Evolutionary conservation across 1,140 invertebrate species (phyloP), one percentile per base, ranked within the genome.

Genomic region (Drosophila leontia): DNA sequence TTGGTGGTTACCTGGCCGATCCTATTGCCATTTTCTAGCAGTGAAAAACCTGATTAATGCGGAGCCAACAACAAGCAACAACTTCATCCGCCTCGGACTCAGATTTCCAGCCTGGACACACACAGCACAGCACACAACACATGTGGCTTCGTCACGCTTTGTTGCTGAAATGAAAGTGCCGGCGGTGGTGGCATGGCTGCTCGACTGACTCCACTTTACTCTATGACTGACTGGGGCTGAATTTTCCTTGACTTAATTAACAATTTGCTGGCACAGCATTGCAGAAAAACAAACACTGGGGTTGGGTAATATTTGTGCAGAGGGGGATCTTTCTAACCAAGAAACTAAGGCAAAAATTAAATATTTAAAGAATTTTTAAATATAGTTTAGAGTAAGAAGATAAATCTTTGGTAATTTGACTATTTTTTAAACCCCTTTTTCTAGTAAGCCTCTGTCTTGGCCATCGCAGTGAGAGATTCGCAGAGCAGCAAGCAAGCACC

Each of bases 141-240:
- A 81, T 81, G 78, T 81, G 78, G 55, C 71, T 74, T 69, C 79
- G 80, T 84, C 77, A 84, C 81, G 81, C 77, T 84, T 76, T 80
- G 81, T 58, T 83, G 81, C 63, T 77, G 81, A 84, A 84, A 84
- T 78, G 82, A 85, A 85, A 85, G 82, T 85, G 82, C 60, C 72
- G 56, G 59, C 55, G 67, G 68, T 64, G 57, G 29, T 60, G 57
- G 56, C 65, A 65, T 59, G 60, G 50, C 55, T 74, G 58, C 55
- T 53, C 70, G 44, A 51, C 34, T 65, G 37, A 29, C 41, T 55
- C 19, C 34, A 55, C 50, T 62, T 50, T 13, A 50, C 47, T 62
- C 41, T 39, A 34, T 68, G 67, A 53, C 67, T 70, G 47, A 42
- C 72, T 55, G 71, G 45, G 71, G 51, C 74, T 68, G 51, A 61